These are phyloP conservation scores for Acanthococcus lagerstroemiae DNA, from an alignment of 2,888 invertebrate genomes.

Conservation along the genomic window DNA sequence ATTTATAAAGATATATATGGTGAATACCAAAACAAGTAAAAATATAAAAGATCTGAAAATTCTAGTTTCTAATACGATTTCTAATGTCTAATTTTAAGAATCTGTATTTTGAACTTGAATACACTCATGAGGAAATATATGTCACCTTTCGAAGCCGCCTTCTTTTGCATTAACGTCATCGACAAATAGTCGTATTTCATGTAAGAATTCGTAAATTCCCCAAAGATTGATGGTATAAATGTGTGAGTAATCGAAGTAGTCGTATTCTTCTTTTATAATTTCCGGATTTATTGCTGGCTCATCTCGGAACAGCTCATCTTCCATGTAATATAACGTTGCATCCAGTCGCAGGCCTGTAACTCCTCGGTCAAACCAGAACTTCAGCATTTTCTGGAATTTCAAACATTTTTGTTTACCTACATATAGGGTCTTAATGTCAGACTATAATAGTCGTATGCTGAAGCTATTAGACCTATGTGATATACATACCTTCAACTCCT, in stretches of 20 bases:
- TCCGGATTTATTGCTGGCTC: constrained; percentile 2
- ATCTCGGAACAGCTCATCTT: constrained; percentile 15
- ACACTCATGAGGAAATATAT: too few species aligned
- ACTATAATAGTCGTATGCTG: too few species aligned
- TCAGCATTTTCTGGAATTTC: constrained; percentile 19
- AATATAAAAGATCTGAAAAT: too few species aligned
- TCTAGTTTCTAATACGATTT: too few species aligned
- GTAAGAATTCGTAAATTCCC: constrained; percentile 13
- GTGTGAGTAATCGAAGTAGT: constrained; percentile 10
- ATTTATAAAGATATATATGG: too few species aligned
- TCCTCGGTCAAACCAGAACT: constrained; percentile 32
- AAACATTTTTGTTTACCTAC: too few species aligned
- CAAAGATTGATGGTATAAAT: constrained; percentile 8
- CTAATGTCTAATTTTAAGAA: too few species aligned
- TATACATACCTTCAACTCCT: constrained; percentile 47
- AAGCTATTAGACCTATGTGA: too few species aligned
- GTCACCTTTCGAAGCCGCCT: constrained; percentile 4
- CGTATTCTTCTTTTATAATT: neutral
- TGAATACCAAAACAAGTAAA: too few species aligned
- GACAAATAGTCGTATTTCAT: constrained; percentile 12
- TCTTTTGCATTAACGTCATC: constrained; percentile 14
- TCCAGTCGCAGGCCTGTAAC: constrained; percentile 28
- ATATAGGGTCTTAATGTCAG: too few species aligned
- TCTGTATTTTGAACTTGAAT: too few species aligned
- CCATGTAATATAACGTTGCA: constrained; percentile 7